These are phyloP conservation scores for Gorsachius magnificus DNA, from an alignment of 2,797 vertebrate genomes.

Conservation along the genomic window DNA sequence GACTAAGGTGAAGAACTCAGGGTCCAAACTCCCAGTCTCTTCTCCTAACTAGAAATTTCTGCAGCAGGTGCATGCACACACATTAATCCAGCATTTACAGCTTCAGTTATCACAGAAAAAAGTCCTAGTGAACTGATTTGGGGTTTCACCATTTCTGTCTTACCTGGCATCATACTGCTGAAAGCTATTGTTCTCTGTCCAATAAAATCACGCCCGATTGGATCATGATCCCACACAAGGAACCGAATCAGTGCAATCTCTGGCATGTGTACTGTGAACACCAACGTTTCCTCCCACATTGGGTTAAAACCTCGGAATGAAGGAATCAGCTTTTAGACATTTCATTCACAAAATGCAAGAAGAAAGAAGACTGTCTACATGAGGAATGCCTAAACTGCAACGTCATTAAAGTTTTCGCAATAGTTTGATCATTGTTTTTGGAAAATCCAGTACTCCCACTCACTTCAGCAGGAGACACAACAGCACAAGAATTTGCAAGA, in stretches of 20 bases:
- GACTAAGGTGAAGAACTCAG: background rate
- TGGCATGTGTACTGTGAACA: constrained; percentile 93
- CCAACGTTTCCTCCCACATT: constrained; percentile 97
- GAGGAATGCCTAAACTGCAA: background rate
- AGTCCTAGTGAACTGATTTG: background rate
- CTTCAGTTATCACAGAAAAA: background rate
- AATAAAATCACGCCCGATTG: constrained; percentile 96
- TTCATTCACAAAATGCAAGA: background rate
- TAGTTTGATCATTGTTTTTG: background rate
- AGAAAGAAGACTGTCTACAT: background rate
- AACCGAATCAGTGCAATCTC: constrained; percentile 92
- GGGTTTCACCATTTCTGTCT: background rate
- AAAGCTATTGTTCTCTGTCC: constrained; percentile 95
- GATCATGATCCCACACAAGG: constrained; percentile 98
- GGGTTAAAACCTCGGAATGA: constrained; percentile 90
- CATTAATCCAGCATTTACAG: background rate
- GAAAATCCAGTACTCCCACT: background rate
- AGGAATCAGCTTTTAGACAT: background rate
- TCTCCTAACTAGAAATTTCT: background rate
- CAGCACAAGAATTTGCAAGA: background rate
- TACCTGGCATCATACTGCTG: constrained; percentile 96
- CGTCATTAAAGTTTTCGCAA: background rate
- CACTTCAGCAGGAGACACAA: background rate
- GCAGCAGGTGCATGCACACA: background rate
- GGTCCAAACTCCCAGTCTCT: background rate